These are phyloP conservation scores for Philhelius pedissequus DNA, from an alignment of 2,888 invertebrate genomes.

Conservation along the genomic window DNA sequence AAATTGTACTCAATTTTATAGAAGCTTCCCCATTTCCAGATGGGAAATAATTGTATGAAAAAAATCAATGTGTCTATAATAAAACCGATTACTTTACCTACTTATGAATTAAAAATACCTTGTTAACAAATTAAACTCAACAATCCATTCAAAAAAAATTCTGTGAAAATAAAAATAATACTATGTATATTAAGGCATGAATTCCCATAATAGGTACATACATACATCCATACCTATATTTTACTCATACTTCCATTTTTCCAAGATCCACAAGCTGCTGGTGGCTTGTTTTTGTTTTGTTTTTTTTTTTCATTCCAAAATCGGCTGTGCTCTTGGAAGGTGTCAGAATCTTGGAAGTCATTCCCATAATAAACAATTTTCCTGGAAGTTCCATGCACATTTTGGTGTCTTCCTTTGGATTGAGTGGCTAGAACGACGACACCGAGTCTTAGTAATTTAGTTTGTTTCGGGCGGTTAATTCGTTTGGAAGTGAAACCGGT, in stretches of 20 bases:
- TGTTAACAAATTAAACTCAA: no score
- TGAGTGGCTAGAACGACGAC: slow-evolving; percentile 24
- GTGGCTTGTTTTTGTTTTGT: background rate
- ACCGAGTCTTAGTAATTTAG: slow-evolving; percentile 69
- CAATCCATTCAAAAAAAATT: no score
- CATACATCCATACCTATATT: no score
- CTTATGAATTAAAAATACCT: no score
- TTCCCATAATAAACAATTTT: slow-evolving; percentile 52
- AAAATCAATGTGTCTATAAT: no score
- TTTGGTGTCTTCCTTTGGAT: slow-evolving; percentile 13
- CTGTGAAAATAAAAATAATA: no score
- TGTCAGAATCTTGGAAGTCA: background rate
- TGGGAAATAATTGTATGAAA: background rate
- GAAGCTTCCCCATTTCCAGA: background rate
- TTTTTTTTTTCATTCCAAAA: background rate
- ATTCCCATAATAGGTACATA: no score
- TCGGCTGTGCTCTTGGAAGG: background rate
- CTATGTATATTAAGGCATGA: no score
- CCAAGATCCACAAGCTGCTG: slow-evolving; percentile 53
- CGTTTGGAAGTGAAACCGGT: slow-evolving; percentile 71
- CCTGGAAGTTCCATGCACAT: slow-evolving; percentile 44
- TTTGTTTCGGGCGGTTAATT: slow-evolving; percentile 72
- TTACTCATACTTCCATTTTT: background rate
- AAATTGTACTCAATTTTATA: background rate
- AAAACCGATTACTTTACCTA: no score